phyloP scores from a whole-genome alignment of 1,140 invertebrate genomes.

The Triops longicaudatus region DNA sequence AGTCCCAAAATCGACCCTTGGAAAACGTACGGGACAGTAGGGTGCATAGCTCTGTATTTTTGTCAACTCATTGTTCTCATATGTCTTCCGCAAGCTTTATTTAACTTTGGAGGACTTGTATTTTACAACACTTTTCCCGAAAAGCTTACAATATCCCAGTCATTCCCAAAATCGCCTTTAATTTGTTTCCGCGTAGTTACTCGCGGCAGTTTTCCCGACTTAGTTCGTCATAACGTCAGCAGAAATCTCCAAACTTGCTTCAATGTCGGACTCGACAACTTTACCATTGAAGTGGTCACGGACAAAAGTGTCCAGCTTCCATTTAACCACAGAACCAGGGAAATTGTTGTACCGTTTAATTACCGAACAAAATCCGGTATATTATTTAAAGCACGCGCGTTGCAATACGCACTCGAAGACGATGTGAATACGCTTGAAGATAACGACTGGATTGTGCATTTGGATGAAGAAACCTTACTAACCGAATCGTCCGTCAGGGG shows the following conservation, averaged over 20 bases:
- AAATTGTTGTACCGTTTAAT: slow-evolving; percentile 74
- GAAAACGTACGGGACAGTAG: slow-evolving; percentile 63
- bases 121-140: slow-evolving; percentile 92
- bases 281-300: slow-evolving; percentile 93
- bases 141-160: slow-evolving; percentile 59
- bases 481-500: slow-evolving; percentile 70
- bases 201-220: slow-evolving; percentile 83
- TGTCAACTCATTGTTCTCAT: slow-evolving; percentile 74
- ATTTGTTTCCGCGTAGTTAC: slow-evolving; percentile 93
- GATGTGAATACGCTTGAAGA: slow-evolving; percentile 77
- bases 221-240: slow-evolving; percentile 80
- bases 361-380: slow-evolving; percentile 85
- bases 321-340: slow-evolving; percentile 60
- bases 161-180: slow-evolving; percentile 83
- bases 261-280: slow-evolving; percentile 87
- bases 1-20: slow-evolving; percentile 63
- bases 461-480: slow-evolving; percentile 93
- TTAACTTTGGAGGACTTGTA: slow-evolving; percentile 82
- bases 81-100: slow-evolving; percentile 78
- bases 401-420: slow-evolving; percentile 93
- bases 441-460: slow-evolving; percentile 92
- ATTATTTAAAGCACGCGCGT: slow-evolving; percentile 86
- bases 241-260: slow-evolving; percentile 83
- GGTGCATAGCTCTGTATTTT: slow-evolving; percentile 64
- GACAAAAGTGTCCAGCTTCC: slow-evolving; percentile 68